Percentiles rank a stretch among this genome's conserved stretches.
Evolutionary conservation across 2,113 vertebrate genomes (phyloP).

Genomic region (Myiopsitta monachus): DNA sequence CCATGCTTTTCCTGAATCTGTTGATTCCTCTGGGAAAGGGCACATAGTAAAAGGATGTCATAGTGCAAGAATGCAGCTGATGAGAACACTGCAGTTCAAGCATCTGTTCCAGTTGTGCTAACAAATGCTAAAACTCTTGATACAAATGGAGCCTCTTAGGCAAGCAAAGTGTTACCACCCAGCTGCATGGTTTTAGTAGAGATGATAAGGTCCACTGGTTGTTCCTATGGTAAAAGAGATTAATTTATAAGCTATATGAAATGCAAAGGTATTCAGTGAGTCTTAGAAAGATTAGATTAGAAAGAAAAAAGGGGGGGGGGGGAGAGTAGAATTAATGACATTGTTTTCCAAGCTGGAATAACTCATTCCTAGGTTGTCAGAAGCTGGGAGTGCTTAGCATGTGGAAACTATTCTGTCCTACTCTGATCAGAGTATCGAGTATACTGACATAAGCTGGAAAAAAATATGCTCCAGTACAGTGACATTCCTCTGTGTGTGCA

Average conservation of each 20-base stretch:
- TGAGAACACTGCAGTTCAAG: background rate
- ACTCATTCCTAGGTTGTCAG: slow-evolving; percentile 1
- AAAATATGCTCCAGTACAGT: background rate
- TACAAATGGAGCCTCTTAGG: background rate
- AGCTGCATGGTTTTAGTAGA: background rate
- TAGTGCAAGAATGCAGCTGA: background rate
- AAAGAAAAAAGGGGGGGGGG: background rate
- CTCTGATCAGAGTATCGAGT: background rate
- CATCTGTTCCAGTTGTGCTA: background rate
- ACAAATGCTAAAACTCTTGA: background rate
- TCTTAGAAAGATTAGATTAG: slow-evolving; percentile 37
- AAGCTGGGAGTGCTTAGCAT: background rate
- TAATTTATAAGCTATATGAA: slow-evolving; percentile 10
- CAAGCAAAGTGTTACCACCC: background rate
- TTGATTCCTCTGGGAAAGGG: background rate
- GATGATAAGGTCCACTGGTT: background rate
- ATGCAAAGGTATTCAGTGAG: background rate
- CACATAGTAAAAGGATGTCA: background rate
- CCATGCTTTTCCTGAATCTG: background rate
- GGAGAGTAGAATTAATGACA: background rate
- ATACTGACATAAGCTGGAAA: background rate
- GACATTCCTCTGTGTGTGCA: background rate
- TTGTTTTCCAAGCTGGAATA: slow-evolving; percentile 39
- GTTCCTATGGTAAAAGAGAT: background rate
- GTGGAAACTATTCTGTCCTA: background rate